Conservation (phyloP, 1,140 invertebrate genomes). For the Drosophila insularis region DNA sequence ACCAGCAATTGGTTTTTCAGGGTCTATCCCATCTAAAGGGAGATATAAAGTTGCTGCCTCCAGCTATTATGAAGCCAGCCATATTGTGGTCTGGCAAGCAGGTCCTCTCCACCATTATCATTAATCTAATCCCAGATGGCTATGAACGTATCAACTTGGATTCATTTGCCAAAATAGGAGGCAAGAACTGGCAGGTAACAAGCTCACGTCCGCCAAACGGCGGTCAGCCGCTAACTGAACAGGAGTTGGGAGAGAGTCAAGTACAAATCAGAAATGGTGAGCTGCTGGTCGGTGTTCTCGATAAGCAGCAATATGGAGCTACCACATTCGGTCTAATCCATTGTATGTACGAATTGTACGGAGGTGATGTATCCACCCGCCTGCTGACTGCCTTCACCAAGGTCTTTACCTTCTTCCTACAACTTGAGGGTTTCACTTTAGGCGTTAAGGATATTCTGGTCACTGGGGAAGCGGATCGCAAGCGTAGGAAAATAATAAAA, state of each 20-base stretch:
- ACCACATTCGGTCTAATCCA: slow-evolving; percentile 97
- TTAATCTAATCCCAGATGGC: slow-evolving; percentile 92
- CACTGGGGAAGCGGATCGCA: slow-evolving; percentile 87
- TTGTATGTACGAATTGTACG: slow-evolving; percentile 97
- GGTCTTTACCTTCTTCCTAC: slow-evolving; percentile 95
- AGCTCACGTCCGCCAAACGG: slow-evolving; percentile 85
- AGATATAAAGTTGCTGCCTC: slow-evolving; percentile 90
- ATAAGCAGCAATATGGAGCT: slow-evolving; percentile 98
- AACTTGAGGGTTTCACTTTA: slow-evolving; percentile 95
- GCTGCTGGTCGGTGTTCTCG: slow-evolving; percentile 95
- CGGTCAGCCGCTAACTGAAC: slow-evolving; percentile 85
- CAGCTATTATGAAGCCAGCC: slow-evolving; percentile 94
- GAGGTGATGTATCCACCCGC: slow-evolving; percentile 90
- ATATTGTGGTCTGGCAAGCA: slow-evolving; percentile 99
- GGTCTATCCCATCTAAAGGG: slow-evolving; percentile 88
- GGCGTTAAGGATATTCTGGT: slow-evolving; percentile 98
- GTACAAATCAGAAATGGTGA: slow-evolving; percentile 95
- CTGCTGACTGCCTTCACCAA: slow-evolving; percentile 95
- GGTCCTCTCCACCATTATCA: slow-evolving; percentile 91
- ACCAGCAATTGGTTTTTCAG: slow-evolving; percentile 95
- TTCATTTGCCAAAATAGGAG: slow-evolving; percentile 92
- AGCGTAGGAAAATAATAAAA: slow-evolving; percentile 88
- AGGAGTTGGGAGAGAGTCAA: slow-evolving; percentile 92
- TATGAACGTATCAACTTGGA: slow-evolving; percentile 89
- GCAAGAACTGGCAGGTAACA: slow-evolving; percentile 88